phyloP scores from a whole-genome alignment of 2,888 invertebrate genomes.

The Cecidostiba fungosa region DNA sequence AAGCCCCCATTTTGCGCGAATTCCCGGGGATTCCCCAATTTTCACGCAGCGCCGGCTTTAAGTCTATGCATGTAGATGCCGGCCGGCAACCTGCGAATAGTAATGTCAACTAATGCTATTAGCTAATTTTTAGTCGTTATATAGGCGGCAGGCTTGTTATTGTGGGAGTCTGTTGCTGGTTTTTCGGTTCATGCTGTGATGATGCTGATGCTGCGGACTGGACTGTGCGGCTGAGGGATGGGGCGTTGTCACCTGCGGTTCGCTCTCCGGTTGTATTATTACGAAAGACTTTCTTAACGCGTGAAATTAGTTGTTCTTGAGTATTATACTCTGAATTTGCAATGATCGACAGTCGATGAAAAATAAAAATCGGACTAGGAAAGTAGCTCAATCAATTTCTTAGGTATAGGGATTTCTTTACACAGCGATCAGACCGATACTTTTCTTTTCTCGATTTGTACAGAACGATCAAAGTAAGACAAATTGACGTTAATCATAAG shows the following conservation, averaged over 20 bases:
- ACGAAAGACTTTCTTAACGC: background rate
- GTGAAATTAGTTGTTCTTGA: no score
- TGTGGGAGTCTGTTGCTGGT: background rate
- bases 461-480: background rate
- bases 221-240: background rate
- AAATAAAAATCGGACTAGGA: no score
- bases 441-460: background rate
- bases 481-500: no score
- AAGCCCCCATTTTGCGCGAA: conserved; percentile 71
- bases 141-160: background rate
- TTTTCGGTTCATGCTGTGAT: background rate
- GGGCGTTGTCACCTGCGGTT: conserved; percentile 20
- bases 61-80: background rate
- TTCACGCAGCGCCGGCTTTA: conserved; percentile 72
- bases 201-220: background rate
- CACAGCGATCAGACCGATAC: background rate
- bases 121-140: background rate
- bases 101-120: no score
- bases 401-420: background rate
- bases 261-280: background rate
- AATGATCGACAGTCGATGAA: no score
- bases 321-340: no score
- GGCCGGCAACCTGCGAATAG: conserved; percentile 14
- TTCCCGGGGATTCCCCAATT: conserved; percentile 78
- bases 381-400: background rate